Evolutionary conservation across 2,113 vertebrate species (phyloP).

Genomic region (Lethenteron reissneri): DNA sequence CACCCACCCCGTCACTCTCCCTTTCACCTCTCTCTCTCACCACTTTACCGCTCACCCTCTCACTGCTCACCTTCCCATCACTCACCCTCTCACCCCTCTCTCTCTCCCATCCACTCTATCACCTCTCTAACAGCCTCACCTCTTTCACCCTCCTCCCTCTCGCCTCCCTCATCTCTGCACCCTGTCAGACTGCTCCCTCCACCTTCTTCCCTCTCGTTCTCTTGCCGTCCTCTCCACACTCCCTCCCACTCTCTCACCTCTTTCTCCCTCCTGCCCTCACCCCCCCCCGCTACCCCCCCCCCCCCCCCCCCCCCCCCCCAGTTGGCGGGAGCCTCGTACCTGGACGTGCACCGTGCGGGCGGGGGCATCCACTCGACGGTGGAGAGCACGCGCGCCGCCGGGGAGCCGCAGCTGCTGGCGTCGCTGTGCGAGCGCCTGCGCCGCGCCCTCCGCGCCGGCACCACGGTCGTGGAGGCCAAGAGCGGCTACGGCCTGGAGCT

Average conservation of each 20-base stretch:
- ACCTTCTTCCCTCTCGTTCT: not conserved
- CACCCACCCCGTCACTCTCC: not conserved
- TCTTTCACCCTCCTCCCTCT: not conserved
- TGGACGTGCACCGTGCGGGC: slow-evolving; percentile 77
- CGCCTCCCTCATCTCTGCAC: not conserved
- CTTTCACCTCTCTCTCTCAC: not conserved
- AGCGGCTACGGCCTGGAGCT: slow-evolving; percentile 72
- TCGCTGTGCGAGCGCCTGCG: slow-evolving; percentile 25
- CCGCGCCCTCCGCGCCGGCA: slow-evolving; percentile 46
- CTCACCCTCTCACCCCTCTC: not conserved
- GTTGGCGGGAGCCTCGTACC: slow-evolving; percentile 74
- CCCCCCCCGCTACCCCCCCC: not conserved
- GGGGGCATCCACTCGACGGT: slow-evolving; percentile 85
- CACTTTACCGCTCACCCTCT: not conserved
- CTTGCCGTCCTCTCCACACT: not conserved
- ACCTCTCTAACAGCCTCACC: not conserved
- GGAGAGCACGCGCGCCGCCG: slow-evolving; percentile 37
- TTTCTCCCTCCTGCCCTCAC: not conserved
- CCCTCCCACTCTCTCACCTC: not conserved
- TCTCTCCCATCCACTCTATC: not conserved
- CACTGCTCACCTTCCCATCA: not conserved
- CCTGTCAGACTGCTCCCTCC: not conserved
- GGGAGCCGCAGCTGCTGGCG: slow-evolving; percentile 28
- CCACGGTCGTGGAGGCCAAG: slow-evolving; percentile 79
- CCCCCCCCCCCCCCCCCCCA: slow-evolving; percentile 15